Evolutionary conservation across 2,888 invertebrate species (phyloP).

Genomic region (Eupithecia subfuscata): DNA sequence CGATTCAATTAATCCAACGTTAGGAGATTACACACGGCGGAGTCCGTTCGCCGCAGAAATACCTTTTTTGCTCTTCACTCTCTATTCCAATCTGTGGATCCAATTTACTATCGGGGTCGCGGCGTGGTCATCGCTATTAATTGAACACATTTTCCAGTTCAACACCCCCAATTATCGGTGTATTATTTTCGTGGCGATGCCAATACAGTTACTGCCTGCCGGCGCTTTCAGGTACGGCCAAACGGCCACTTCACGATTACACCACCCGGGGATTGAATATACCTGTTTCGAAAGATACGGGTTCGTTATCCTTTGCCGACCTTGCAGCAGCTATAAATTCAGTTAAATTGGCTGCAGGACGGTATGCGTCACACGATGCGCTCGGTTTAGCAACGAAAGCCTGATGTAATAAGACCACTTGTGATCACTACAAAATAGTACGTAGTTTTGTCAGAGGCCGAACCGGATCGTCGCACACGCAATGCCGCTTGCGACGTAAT

Average conservation of each 20-base stretch:
- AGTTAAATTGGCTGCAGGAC: constrained; percentile 76
- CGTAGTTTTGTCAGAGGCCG: constrained; percentile 57
- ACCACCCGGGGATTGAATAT: constrained; percentile 52
- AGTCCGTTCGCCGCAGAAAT: constrained; percentile 48
- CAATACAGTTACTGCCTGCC: constrained; percentile 34
- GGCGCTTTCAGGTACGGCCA: constrained; percentile 36
- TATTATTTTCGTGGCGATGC: constrained; percentile 32
- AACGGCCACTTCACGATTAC: constrained; percentile 43
- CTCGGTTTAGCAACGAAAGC: constrained; percentile 64
- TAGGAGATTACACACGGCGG: constrained; percentile 56
- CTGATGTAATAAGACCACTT: constrained; percentile 55
- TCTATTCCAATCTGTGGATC: constrained; percentile 46
- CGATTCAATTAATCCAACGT: constrained; percentile 67
- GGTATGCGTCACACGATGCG: constrained; percentile 74
- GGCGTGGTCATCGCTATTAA: constrained; percentile 54
- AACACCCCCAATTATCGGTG: constrained; percentile 42
- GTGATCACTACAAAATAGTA: constrained; percentile 48
- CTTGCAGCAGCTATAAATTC: constrained; percentile 80
- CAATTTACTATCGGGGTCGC: constrained; percentile 57
- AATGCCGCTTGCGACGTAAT: constrained; percentile 61
- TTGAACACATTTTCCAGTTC: constrained; percentile 49
- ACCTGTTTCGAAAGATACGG: constrained; percentile 65
- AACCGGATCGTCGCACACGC: constrained; percentile 65
- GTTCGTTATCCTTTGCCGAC: constrained; percentile 80
- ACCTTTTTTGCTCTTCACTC: constrained; percentile 53